These are phyloP conservation scores for Papilio dardanus DNA, from an alignment of 1,140 invertebrate species.

Conservation along the genomic window DNA sequence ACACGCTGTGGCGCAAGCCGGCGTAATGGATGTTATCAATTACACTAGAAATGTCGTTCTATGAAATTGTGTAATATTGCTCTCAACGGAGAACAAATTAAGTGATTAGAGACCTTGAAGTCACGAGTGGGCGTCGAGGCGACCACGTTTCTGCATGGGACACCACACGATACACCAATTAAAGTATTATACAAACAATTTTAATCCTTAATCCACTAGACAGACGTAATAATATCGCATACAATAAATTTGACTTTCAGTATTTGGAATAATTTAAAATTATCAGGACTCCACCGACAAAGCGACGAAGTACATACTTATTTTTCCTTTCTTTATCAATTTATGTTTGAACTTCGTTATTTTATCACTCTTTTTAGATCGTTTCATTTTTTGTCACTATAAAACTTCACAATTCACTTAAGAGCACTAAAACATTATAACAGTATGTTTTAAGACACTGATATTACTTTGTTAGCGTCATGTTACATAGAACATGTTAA, in stretches of 20 bases:
- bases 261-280: constrained; percentile 25
- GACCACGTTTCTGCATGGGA: constrained; percentile 50
- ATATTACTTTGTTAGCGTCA: background rate
- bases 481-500: background rate
- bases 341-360: constrained; percentile 72
- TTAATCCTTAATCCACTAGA: background rate
- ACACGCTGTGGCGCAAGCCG: constrained; percentile 27
- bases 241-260: background rate
- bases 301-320: constrained; percentile 58
- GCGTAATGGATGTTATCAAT: constrained; percentile 33
- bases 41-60: constrained; percentile 33
- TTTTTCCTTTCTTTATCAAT: constrained; percentile 69
- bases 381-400: constrained; percentile 52
- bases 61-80: constrained; percentile 35
- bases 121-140: constrained; percentile 56
- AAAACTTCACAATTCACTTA: constrained; percentile 6
- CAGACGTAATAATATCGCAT: background rate
- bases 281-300: constrained; percentile 30
- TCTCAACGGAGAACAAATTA: constrained; percentile 29
- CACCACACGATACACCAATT: constrained; percentile 24
- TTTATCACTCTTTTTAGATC: constrained; percentile 65
- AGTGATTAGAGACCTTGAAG: constrained; percentile 57
- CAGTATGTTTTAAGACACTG: background rate
- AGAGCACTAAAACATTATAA: background rate
- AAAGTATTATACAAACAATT: constrained; percentile 19